These are phyloP conservation scores for Drosophila burlai DNA, from an alignment of 1,140 invertebrate genomes.

Conservation along the genomic window DNA sequence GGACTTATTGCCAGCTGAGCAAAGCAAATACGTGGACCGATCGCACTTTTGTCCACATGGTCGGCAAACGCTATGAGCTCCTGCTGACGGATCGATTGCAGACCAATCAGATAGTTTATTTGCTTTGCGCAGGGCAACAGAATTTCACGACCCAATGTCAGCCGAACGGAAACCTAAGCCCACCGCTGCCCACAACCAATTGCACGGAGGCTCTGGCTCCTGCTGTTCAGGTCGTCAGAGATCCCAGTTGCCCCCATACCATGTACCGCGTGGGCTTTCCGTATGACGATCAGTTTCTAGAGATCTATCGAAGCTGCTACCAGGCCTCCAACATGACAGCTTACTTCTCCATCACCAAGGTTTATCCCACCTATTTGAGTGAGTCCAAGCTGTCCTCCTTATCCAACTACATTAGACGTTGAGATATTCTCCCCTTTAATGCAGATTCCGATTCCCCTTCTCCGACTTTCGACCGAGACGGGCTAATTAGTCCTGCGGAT, in stretches of 20 bases:
- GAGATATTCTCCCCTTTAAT: too few relatives aligned
- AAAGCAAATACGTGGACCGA: background rate
- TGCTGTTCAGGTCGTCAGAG: background rate
- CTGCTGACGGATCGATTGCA: background rate
- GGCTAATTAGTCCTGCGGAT: background rate
- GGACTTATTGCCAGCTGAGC: background rate
- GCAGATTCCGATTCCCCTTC: background rate
- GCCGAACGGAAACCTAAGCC: background rate
- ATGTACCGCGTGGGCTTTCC: constrained; percentile 10
- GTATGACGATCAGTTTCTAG: background rate
- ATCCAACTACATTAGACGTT: too few relatives aligned
- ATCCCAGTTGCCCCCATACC: background rate
- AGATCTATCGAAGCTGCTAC: constrained; percentile 11
- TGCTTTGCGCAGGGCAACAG: background rate
- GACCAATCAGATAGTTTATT: background rate
- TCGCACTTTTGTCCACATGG: background rate
- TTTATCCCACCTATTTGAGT: constrained; percentile 5
- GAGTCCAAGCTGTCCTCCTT: background rate
- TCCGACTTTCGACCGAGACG: background rate
- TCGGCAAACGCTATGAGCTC: background rate
- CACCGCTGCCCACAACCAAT: background rate
- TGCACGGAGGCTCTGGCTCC: background rate
- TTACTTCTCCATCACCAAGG: constrained; percentile 6
- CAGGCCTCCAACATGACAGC: constrained; percentile 1
- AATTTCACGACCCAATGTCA: background rate